A percentile compares a stretch with the other conserved stretches of the same genome.
Conservation (phyloP, 2,797 vertebrate genomes). For the Caiman crocodilus region DNA sequence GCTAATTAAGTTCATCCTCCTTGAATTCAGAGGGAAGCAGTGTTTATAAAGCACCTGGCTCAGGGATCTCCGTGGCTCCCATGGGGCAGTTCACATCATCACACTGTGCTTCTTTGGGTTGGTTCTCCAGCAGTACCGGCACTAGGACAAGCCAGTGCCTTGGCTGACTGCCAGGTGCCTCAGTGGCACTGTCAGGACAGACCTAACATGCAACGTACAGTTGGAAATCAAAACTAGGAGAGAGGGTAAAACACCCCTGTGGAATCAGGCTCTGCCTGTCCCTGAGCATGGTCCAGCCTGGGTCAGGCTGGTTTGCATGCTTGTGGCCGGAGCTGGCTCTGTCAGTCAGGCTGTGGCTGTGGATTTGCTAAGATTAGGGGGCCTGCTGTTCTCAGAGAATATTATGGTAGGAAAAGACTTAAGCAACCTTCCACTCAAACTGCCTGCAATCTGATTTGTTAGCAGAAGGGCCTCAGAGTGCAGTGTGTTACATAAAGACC, state of each 20-base stretch:
- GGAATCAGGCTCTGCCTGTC: background rate
- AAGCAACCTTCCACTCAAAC: background rate
- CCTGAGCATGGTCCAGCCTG: background rate
- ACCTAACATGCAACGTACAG: background rate
- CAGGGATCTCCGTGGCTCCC: background rate
- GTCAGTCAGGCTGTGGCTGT: background rate
- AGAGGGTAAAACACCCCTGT: no score
- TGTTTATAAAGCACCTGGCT: background rate
- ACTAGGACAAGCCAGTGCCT: background rate
- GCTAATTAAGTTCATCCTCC: background rate
- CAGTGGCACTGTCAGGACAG: background rate
- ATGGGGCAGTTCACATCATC: background rate
- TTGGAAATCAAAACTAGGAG: background rate
- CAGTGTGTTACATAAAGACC: background rate
- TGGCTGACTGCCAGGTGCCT: background rate
- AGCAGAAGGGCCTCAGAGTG: background rate
- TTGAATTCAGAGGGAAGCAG: background rate
- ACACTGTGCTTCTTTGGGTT: background rate
- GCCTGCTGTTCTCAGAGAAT: background rate
- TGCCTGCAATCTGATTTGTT: background rate
- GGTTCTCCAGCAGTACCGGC: background rate
- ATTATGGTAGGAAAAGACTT: background rate
- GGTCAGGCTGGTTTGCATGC: background rate
- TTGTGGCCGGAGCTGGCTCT: background rate
- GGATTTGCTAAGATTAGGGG: background rate